Percentiles rank a stretch among this genome's conserved stretches.
These are phyloP conservation scores for Huso huso DNA, from an alignment of 2,797 vertebrate species.

Conservation along the genomic window DNA sequence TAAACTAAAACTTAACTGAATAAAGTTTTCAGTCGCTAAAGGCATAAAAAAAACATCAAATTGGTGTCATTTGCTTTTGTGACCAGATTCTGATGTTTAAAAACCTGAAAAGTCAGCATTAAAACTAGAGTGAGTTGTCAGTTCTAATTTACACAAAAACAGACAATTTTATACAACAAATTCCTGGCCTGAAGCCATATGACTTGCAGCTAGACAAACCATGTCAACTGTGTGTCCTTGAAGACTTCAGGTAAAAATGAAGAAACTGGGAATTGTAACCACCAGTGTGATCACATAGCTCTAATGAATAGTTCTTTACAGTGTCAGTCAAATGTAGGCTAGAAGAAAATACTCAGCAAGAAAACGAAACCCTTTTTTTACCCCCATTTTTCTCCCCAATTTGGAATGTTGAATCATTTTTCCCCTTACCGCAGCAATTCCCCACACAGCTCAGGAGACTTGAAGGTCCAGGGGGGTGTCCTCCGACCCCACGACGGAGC, in stretches of 20 bases:
- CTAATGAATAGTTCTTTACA: conserved; percentile 33
- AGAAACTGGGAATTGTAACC: conserved; percentile 42
- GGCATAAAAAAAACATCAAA: conserved; percentile 15
- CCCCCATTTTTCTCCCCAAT: too few species aligned
- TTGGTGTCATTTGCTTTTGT: conserved; percentile 18
- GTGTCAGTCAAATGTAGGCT: conserved; percentile 28
- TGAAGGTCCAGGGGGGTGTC: too few species aligned
- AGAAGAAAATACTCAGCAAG: conserved; percentile 14
- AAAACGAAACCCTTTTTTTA: too few species aligned
- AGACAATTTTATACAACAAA: conserved; percentile 52
- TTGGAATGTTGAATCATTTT: too few species aligned
- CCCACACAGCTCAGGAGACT: too few species aligned
- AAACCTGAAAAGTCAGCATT: conserved; percentile 50
- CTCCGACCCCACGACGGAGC: too few species aligned
- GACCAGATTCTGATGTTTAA: conserved; percentile 39
- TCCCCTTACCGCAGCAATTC: too few species aligned
- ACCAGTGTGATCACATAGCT: conserved; percentile 34
- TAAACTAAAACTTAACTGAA: not conserved
- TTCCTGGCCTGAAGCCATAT: conserved; percentile 67
- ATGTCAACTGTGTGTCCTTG: conserved; percentile 64
- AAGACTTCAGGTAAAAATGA: conserved; percentile 58
- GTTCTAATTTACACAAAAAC: conserved; percentile 61
- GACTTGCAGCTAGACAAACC: conserved; percentile 51
- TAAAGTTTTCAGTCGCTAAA: conserved; percentile 13
- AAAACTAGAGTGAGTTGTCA: conserved; percentile 55